Base-by-base conservation (phyloP, 2,888 invertebrate species). In the Diplolepis rosae region DNA sequence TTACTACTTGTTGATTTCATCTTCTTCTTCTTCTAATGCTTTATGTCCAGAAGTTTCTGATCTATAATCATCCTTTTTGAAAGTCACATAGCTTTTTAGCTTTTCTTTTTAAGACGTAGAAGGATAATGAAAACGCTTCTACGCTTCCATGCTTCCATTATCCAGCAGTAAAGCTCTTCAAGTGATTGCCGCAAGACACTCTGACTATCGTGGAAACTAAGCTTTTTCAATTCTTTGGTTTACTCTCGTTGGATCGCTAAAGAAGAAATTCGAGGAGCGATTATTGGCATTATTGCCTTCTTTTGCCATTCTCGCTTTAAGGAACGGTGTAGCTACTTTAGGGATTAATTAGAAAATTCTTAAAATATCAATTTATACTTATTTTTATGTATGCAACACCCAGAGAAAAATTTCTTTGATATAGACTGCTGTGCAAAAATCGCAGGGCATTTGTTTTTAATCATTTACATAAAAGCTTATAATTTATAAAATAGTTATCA, bases 81-180 rank as follows among this genome's bases (percentile, higher is more conserved):
- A 56, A 56, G 35, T 35, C 5, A 13, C 5, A n/a, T n/a, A 56
- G 24, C 39, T 39, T 39, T 35, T 61, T 45, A 18, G 18, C 9
- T 18, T 56, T 61, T 24, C 6, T 22, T 22, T 35, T 39, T 24
- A 32, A 61, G 56, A 56, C 35, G 35, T 35, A n/a, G 22, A 22
- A 11, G 18, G 35, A 56, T 56, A 56, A 56, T 56, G 56, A 56
- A 61, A 61, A 39, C 35, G 39, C 39, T 61, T 61, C 61, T 24
- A 39, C 22, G 35, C 35, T 13, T 56, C 56, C 35, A 56, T 56
- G 35, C 35, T 13, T 56, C 56, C 35, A 56, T 56, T 56, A 39
- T 39, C 13, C 13, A 22, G 56, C 35, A 35, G 35, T 56, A 56
- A 35, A 56, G 39, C 61, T 61, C 61, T 61, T 61, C 35, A 24